A percentile compares a stretch with the other conserved stretches of the same genome.
These are phyloP conservation scores for Artemia franciscana DNA, from an alignment of 1,140 invertebrate genomes.

Conservation along the genomic window DNA sequence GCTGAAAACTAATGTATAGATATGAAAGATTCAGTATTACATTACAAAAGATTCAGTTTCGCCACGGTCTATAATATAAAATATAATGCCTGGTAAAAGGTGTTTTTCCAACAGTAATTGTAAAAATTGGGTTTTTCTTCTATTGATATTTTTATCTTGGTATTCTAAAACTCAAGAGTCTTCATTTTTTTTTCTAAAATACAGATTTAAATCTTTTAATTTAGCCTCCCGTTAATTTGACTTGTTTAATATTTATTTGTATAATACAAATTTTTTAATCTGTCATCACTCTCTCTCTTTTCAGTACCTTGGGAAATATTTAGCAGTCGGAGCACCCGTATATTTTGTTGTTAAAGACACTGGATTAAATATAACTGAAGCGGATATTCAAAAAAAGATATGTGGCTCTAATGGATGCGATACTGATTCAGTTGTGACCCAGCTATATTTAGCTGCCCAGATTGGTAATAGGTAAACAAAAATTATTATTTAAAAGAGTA, in stretches of 20 bases:
- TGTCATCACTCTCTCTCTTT: constrained; percentile 17
- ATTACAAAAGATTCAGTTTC: too few species aligned
- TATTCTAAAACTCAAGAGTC: constrained; percentile 23
- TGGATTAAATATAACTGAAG: constrained; percentile 41
- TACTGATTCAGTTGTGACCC: constrained; percentile 51
- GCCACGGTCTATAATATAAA: too few species aligned
- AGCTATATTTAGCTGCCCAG: too few species aligned
- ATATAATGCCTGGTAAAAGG: too few species aligned
- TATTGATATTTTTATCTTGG: constrained; percentile 22
- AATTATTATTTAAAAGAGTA: too few species aligned
- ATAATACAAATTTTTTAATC: constrained; percentile 29
- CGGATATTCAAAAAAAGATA: constrained; percentile 40
- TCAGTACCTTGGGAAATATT: constrained; percentile 41
- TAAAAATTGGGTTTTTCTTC: too few species aligned
- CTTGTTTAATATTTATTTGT: too few species aligned
- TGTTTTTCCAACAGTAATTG: too few species aligned
- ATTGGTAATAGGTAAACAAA: too few species aligned
- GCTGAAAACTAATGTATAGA: too few species aligned
- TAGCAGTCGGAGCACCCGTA: constrained; percentile 65
- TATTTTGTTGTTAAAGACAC: constrained; percentile 60
- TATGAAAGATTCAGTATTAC: too few species aligned
- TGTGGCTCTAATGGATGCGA: constrained; percentile 54
- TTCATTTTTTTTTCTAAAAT: constrained; percentile 24
- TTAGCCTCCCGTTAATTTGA: too few species aligned
- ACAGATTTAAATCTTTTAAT: constrained; percentile 25